A percentile compares a stretch with the other conserved stretches of the same genome.
phyloP scores from a whole-genome alignment of 1,140 invertebrate genomes.

The Pygmarrhopalites habei region DNA sequence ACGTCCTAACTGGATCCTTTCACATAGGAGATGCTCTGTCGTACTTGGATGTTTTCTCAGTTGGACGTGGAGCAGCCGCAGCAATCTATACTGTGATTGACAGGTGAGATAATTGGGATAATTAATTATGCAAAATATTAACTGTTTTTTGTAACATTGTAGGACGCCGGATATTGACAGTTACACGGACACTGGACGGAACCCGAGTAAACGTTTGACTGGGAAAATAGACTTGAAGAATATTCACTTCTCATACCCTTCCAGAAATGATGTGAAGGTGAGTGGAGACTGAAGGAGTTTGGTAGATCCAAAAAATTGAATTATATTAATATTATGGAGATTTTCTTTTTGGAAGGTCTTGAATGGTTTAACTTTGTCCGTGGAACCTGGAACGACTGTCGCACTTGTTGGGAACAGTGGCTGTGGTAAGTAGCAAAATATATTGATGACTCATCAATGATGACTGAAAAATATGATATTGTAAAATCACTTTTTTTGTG shows the following conservation, averaged over 20 bases:
- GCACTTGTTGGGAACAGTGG: slow-evolving; percentile 63
- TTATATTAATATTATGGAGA: neutral
- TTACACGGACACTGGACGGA: slow-evolving; percentile 43
- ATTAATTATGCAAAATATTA: too few relatives aligned
- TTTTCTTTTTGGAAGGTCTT: slow-evolving; percentile 42
- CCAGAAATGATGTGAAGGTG: slow-evolving; percentile 46
- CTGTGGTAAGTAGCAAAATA: too few relatives aligned
- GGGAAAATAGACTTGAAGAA: slow-evolving; percentile 48
- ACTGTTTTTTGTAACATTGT: neutral
- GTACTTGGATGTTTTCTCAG: slow-evolving; percentile 49
- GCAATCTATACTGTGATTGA: slow-evolving; percentile 53
- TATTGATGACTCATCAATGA: too few relatives aligned
- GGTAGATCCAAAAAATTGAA: neutral
- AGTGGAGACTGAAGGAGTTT: neutral
- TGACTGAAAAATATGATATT: too few relatives aligned
- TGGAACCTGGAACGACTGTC: slow-evolving; percentile 54
- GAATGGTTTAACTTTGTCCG: slow-evolving; percentile 46
- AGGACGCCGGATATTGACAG: slow-evolving; percentile 49
- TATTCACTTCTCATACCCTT: slow-evolving; percentile 50
- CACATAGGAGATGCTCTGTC: slow-evolving; percentile 53
- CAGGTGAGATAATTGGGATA: too few relatives aligned
- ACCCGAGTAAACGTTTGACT: slow-evolving; percentile 40
- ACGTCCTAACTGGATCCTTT: slow-evolving; percentile 52
- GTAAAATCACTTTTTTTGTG: too few relatives aligned
- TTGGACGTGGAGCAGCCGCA: slow-evolving; percentile 51